Evolutionary conservation across 1,140 invertebrate genomes (phyloP).

Genomic region (Aphaenogaster floridana): DNA sequence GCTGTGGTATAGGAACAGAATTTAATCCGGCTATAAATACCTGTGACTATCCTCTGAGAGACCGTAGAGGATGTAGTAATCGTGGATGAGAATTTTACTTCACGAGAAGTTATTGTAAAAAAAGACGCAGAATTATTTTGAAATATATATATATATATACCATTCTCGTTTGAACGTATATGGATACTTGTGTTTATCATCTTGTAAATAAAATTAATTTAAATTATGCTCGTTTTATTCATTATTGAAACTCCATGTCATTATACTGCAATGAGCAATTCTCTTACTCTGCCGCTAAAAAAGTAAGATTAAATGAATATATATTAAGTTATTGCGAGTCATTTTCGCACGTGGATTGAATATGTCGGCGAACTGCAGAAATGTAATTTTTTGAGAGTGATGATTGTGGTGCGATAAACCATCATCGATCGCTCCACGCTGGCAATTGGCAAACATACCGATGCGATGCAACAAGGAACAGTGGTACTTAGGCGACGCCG

Average conservation of each 20-base stretch:
- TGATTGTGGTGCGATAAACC: not conserved
- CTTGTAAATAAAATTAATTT: slow-evolving; percentile 44
- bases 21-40: slow-evolving; percentile 81
- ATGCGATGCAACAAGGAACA: slow-evolving; percentile 31
- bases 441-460: not conserved
- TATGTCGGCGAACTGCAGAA: not conserved
- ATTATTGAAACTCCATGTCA: not conserved
- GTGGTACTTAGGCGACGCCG: not conserved
- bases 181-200: slow-evolving; percentile 9
- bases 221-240: not conserved
- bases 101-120: not conserved
- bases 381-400: not conserved
- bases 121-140: not conserved
- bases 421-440: not conserved
- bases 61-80: slow-evolving; percentile 65
- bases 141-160: no score
- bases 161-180: not conserved
- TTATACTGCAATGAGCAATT: not conserved
- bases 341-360: slow-evolving; percentile 3
- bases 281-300: not conserved
- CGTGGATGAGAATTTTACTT: slow-evolving; percentile 55
- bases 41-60: slow-evolving; percentile 82
- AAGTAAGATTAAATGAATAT: not conserved
- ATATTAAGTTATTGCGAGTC: not conserved
- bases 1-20: slow-evolving; percentile 83